Base-by-base conservation (phyloP, 2,797 vertebrate genomes). In the Bovichtus diacanthus region DNA sequence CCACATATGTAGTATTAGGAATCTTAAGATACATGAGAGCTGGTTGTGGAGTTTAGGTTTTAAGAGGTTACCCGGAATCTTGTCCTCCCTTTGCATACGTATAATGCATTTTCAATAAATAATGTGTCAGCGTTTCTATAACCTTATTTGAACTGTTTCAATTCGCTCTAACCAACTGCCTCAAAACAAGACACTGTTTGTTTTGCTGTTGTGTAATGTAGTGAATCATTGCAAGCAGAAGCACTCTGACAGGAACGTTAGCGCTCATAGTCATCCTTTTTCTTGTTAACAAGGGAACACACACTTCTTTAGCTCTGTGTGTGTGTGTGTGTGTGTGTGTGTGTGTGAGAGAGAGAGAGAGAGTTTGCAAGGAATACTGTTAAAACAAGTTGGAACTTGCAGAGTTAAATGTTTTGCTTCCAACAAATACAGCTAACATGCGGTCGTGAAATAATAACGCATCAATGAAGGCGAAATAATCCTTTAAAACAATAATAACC, bases 211-310 rank as follows among this genome's bases (percentile, higher is more conserved):
- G 19, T 58, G 18, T 60, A 31, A 55, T 59, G 27, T 51, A 18
- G 19, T 61, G 47, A 31, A 59, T 66, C 31, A 62, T 69, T 75
- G 13, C 13, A 62, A 70, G 36, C 43, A 68, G 44, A 73, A 74
- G 78, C 66, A 73, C 63, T 55, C 49, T 56, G 68, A 70, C 65
- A 74, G 74, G 29, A 46, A n/a, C 6, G 46, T 71, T 74, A 69
- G 61, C 6, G 1, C 25, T 71, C 58, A 76, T 25, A 70, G 51
- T 34, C 38, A 63, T 75, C 47, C 34, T 63, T 70, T 75, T 77
- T 77, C 58, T 49, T 80, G 39, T 61, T 71, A 74, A 80, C 82
- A 83, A 72, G 81, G 43, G 71, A 87, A 80, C 68, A 47, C 59
- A 70, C 29, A 59, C 49, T 51, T 63, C 31, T 54, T 83, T 18